Percentiles rank a stretch among this genome's conserved stretches.
These are phyloP conservation scores for Apostichopus californicus DNA, from an alignment of 35 echinoderm and acorn worm species.

Conservation along the genomic window DNA sequence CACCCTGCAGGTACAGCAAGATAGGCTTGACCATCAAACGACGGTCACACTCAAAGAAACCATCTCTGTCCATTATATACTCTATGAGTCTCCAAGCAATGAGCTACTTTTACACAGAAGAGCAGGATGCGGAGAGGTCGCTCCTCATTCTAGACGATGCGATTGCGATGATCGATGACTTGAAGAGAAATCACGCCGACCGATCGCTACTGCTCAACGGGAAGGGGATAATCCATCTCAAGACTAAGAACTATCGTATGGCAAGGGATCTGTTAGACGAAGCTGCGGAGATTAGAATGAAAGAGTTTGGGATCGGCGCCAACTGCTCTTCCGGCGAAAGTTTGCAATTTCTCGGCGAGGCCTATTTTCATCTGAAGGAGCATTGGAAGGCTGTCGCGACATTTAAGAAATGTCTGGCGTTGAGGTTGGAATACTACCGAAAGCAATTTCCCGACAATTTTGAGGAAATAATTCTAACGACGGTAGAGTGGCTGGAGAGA, in stretches of 20 bases:
- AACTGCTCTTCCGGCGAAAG: constrained; percentile 25
- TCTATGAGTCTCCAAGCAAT: constrained; percentile 20
- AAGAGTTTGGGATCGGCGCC: constrained; percentile 27
- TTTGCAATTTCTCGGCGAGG: constrained; percentile 29
- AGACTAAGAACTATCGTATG: background rate
- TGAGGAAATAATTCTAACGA: background rate
- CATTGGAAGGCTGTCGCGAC: background rate
- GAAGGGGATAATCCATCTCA: constrained; percentile 22
- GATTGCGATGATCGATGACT: constrained; percentile 29
- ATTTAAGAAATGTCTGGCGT: constrained; percentile 29
- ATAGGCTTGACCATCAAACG: constrained; percentile 17
- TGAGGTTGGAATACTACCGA: background rate
- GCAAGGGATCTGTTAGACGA: background rate
- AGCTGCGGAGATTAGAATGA: constrained; percentile 1
- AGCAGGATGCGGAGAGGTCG: constrained; percentile 1
- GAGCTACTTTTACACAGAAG: constrained; percentile 32
- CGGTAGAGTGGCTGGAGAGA: constrained; percentile 11
- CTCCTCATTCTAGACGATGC: constrained; percentile 43
- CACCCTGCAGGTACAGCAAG: constrained; percentile 1
- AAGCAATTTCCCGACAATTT: constrained; percentile 14
- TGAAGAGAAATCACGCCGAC: constrained; percentile 23
- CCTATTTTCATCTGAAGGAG: constrained; percentile 1
- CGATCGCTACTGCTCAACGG: constrained; percentile 39
- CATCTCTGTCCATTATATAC: constrained; percentile 26
- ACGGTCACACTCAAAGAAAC: background rate